Evolutionary conservation across 2,113 vertebrate genomes (phyloP), one percentile per base, ranked within the genome.

Genomic region (Dryoscopus gambensis): DNA sequence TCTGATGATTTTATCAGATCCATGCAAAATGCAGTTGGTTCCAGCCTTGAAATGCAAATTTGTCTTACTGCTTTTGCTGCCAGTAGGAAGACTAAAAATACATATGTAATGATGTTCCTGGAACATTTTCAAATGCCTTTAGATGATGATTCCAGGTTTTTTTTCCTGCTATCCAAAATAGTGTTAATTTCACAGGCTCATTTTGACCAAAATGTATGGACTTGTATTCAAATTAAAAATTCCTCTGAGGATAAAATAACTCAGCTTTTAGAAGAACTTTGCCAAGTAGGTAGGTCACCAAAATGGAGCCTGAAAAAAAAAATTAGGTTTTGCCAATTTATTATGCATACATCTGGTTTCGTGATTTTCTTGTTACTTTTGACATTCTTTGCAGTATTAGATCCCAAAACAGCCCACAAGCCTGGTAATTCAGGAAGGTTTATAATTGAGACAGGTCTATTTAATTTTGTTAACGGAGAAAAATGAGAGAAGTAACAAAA

Each of bases 41-140:
- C 88, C 93, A 95, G 80, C 90, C 96, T 90, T 94, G 93, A 95
- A 96, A 97, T 95, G 90, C 87, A 96, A 95, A 96, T 96, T 88
- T 77, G 64, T 94, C 94, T 96, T 92, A 81, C 68, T 91, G 64
- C 81, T 96, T 79, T 84, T 87, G 81, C 87, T 97, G 94, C 91
- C 96, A 96, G 84, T 88, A 92, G 67, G n/a, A 95, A 87, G 77
- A 89, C 93, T 96, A 96, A 96, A 97, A 97, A 97, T 97, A 96
- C 81, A 80, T 93, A 91, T 75, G 80, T 89, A 97, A 96, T 95
- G 84, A 95, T 97, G 91, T 95, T 97, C 91, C 90, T 96, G 93
- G 97, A 97, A 96, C 47, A 1, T 25, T 95, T 96, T 89, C 91
- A 96, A 97, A 79, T 91, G 95, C 67, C 70, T 95, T 93, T 77